Base-by-base conservation (phyloP, 2,113 vertebrate species). In the Delphinus delphis region DNA sequence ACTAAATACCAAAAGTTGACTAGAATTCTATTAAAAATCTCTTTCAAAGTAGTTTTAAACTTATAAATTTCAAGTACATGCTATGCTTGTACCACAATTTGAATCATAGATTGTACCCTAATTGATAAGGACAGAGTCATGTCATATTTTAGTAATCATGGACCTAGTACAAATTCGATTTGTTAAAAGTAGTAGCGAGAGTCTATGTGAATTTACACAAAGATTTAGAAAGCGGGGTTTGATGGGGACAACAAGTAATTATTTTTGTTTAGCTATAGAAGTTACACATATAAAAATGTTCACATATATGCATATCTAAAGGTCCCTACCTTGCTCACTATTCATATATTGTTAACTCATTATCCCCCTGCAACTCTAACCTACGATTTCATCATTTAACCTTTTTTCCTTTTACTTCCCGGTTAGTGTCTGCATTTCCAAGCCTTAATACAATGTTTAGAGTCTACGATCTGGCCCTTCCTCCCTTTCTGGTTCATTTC, bases 221-320 rank as follows among this genome's bases (percentile, higher is more conserved):
- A 68, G 80, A 14, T 58, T 36, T 83, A 26, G 7, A 14, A 62
- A 8, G 0, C 8, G 68, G 2, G 2, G 4, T 67, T 89, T 87
- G 28, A 58, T 33, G 5, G 38, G 5, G 9, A 47, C 10, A 36
- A 20, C 20, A 79, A 44, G 20, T n/a, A 63, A 92, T 6, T 80
- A 53, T 83, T 93, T 81, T 65, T 47, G 5, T 88, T 94, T 90
- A 81, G 33, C 67, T 77, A 79, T 28, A 33, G n/a, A 93, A 84
- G 36, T n/a, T 88, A 28, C 3, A 47, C 28, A 41, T 79, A 38
- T 38, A 36, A 80, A 58, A 8, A 17, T 58, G n/a, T 38, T 26
- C 33, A 36, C 21, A 58, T 17, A 55, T 25, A 55, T 55, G 31
- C 47, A 15, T 80, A 80, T 58, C 15, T 80, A 58, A 58, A 80